Percentiles rank a stretch among this genome's conserved stretches.
phyloP scores from a whole-genome alignment of 2,797 vertebrate species.

The Micropoecilia bifurca region DNA sequence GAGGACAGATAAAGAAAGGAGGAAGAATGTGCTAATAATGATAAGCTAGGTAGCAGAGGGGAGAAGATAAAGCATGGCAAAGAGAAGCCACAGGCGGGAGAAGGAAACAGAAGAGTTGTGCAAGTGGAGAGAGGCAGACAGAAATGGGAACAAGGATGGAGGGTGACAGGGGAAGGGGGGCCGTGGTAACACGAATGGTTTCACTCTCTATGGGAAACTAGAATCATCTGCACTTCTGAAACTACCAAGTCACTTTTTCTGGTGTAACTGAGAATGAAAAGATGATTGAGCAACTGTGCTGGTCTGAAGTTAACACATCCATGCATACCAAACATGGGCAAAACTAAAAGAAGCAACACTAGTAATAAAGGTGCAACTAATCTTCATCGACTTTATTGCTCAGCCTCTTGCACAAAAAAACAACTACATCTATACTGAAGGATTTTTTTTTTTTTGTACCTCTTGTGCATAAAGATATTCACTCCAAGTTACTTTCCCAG shows the following conservation, averaged over 20 bases:
- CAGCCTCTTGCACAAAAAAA: not conserved
- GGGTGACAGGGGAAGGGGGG: slow-evolving; percentile 15
- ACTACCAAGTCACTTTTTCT: slow-evolving; percentile 69
- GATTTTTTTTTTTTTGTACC: not conserved
- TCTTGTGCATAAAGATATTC: not conserved
- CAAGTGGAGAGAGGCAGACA: slow-evolving; percentile 41
- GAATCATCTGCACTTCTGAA: slow-evolving; percentile 72
- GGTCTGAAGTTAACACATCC: slow-evolving; percentile 23
- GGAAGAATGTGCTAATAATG: slow-evolving; percentile 42
- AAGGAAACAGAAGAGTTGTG: slow-evolving; percentile 43
- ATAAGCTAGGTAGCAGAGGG: slow-evolving; percentile 50
- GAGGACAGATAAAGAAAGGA: slow-evolving; percentile 25
- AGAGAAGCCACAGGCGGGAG: slow-evolving; percentile 39
- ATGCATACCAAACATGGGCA: slow-evolving; percentile 22
- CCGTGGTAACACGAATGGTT: slow-evolving; percentile 54
- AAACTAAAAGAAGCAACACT: not conserved
- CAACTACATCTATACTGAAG: not conserved
- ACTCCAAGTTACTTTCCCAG: not conserved
- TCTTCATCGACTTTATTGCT: not conserved
- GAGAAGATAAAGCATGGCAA: slow-evolving; percentile 28
- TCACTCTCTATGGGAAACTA: slow-evolving; percentile 69
- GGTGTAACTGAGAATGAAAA: slow-evolving; percentile 58
- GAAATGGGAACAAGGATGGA: slow-evolving; percentile 58
- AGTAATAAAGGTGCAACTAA: not conserved
- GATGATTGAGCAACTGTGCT: slow-evolving; percentile 56